Base-by-base conservation (phyloP, 2,797 vertebrate species). In the Danio albolineatus region DNA sequence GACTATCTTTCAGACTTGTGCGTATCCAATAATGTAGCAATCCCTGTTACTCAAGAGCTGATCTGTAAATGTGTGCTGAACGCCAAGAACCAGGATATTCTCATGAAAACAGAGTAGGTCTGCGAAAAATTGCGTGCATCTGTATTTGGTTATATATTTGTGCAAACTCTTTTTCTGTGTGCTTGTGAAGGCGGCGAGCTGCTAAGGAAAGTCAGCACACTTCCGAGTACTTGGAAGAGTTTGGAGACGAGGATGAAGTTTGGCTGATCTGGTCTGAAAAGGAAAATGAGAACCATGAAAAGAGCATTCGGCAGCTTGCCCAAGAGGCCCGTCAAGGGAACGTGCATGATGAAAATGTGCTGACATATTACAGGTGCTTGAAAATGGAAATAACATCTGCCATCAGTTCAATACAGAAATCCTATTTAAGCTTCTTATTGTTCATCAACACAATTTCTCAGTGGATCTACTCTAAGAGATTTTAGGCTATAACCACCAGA, bases 61-160 rank as follows among this genome's bases (percentile, higher is more conserved):
- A 99, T 99, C 90, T 99, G 98, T 89, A 99, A 99, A 88, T 99
- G 97, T 73, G 97, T 99, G 59, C 91, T 99, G 89, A 97, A 99
- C 56, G 93, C 95, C 0, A 96, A 95, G 87, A 99, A 99, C 92
- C 96, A 96, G 0, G 98, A 99, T 88, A 99, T 99, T 85, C 97
- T 99, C 87, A 98, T 98, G 88, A 97, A 97, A 89, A 99, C 98
- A 0, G 97, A 98, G 98, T 99, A 87, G 95, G 95, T 87, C 44
- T 10, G 48, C 2, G 2, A 10, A 39, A 12, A 28, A 19, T 9
- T 13, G 1, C 0, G 1, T 59, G 28, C 54, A 12, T 59, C 43
- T 60, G 41, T 76, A 38, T 56, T 28, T 39, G 41, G 36, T 38
- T 17, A 39, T 54, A 39, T 76, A 14, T 46, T 51, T 61, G 16